These are phyloP conservation scores for Mastomys natalensis DNA, from an alignment of 2,113 vertebrate species.

Conservation along the genomic window DNA sequence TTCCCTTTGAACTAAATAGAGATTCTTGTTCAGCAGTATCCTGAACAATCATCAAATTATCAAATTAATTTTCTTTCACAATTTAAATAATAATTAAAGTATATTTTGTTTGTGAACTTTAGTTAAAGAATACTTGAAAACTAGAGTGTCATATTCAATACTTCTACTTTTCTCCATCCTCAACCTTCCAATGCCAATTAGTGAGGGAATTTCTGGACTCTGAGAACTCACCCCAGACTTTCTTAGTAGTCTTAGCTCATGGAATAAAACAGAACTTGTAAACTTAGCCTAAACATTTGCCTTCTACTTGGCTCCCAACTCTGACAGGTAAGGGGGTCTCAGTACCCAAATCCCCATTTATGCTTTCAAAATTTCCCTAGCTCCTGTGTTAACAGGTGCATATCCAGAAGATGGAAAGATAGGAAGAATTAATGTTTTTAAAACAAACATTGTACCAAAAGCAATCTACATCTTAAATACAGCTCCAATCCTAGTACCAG, in stretches of 20 bases:
- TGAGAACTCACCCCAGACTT: background rate
- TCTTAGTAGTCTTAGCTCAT: background rate
- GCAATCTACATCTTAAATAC: background rate
- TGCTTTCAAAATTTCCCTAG: background rate
- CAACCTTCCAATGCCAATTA: background rate
- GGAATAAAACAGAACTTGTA: background rate
- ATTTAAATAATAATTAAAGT: slow-evolving; percentile 32
- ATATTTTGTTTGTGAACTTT: slow-evolving; percentile 8
- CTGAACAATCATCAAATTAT: background rate
- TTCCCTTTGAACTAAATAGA: background rate
- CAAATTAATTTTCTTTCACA: slow-evolving; percentile 6
- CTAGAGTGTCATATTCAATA: background rate
- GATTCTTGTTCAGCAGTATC: background rate
- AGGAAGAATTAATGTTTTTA: background rate
- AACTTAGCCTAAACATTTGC: background rate
- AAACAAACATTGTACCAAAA: background rate
- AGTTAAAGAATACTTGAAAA: slow-evolving; percentile 22
- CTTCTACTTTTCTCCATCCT: background rate
- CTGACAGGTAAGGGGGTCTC: background rate
- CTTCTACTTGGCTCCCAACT: background rate
- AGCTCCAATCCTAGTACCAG: background rate
- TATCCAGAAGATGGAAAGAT: background rate
- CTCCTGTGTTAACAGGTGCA: background rate
- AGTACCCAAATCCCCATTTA: background rate
- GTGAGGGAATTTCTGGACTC: background rate